Conservation (phyloP, 2,888 invertebrate species). For the Omphaloscelis lunosa region DNA sequence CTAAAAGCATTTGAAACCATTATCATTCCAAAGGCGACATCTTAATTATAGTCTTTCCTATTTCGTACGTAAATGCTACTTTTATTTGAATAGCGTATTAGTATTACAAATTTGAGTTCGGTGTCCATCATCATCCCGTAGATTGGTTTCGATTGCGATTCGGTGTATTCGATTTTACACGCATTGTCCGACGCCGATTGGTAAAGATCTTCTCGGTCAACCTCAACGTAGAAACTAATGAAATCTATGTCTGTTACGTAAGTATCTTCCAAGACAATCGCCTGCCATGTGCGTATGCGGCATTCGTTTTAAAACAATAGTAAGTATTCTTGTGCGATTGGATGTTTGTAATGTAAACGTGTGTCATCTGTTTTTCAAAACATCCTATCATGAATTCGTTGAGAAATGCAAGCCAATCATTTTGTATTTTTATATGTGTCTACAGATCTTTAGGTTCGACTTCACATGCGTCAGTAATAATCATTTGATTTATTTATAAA, state of each 20-base stretch:
- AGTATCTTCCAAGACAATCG: slow-evolving; percentile 41
- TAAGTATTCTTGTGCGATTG: slow-evolving; percentile 63
- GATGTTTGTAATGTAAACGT: slow-evolving; percentile 69
- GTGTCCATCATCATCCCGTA: background rate
- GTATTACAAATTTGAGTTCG: background rate
- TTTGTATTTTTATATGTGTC: no score
- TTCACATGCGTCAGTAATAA: no score
- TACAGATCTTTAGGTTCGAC: no score
- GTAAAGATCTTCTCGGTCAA: background rate
- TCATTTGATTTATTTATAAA: no score
- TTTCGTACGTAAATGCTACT: slow-evolving; percentile 1
- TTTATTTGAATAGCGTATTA: background rate
- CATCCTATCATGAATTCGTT: slow-evolving; percentile 69
- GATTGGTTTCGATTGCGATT: no score
- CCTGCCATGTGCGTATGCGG: slow-evolving; percentile 45
- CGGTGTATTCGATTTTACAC: background rate
- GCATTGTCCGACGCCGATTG: background rate
- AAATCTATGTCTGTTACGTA: background rate
- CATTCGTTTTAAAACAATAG: slow-evolving; percentile 57
- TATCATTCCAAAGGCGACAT: slow-evolving; percentile 20
- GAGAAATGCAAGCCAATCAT: slow-evolving; percentile 70
- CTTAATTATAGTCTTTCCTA: background rate
- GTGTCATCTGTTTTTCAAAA: slow-evolving; percentile 76
- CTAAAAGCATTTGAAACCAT: slow-evolving; percentile 27
- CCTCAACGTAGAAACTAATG: no score